Evolutionary conservation across 2,888 invertebrate species (phyloP).

Genomic region (Agonopterix heracliana): DNA sequence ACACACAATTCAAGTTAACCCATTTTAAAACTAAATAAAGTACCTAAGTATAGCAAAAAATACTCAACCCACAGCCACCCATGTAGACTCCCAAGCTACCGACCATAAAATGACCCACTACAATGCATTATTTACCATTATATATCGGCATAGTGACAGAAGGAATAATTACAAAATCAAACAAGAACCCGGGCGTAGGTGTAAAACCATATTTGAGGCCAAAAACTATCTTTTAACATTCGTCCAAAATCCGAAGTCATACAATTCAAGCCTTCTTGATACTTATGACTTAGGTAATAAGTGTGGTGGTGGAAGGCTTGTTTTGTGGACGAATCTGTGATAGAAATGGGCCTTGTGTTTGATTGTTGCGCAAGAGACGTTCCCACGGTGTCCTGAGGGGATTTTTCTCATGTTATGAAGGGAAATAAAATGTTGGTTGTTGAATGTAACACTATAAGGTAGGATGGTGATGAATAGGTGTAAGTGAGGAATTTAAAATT

Average conservation of each 20-base stretch:
- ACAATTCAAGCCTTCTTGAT: no score
- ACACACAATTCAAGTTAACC: neutral
- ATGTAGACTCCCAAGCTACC: slow-evolving; percentile 57
- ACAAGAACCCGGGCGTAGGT: slow-evolving; percentile 60
- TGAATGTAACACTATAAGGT: slow-evolving; percentile 52
- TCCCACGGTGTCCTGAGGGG: slow-evolving; percentile 68
- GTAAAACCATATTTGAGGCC: slow-evolving; percentile 40
- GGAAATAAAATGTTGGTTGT: slow-evolving; percentile 39
- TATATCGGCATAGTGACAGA: slow-evolving; percentile 69
- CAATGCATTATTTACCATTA: slow-evolving; percentile 75
- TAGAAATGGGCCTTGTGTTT: slow-evolving; percentile 22
- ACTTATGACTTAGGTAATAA: no score
- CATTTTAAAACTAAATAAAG: neutral
- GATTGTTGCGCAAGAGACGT: slow-evolving; percentile 53
- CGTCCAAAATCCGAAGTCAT: no score
- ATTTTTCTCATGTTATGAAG: slow-evolving; percentile 56
- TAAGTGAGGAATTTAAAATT: no score
- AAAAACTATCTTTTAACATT: neutral
- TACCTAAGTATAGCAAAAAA: neutral
- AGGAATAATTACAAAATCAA: slow-evolving; percentile 67
- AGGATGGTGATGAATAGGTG: neutral
- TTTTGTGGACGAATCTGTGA: neutral
- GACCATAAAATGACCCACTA: slow-evolving; percentile 69
- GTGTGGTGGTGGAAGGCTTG: no score
- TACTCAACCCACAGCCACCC: slow-evolving; percentile 44